Evolutionary conservation across 2,113 vertebrate species (phyloP).

Genomic region (Pedionomus torquatus): DNA sequence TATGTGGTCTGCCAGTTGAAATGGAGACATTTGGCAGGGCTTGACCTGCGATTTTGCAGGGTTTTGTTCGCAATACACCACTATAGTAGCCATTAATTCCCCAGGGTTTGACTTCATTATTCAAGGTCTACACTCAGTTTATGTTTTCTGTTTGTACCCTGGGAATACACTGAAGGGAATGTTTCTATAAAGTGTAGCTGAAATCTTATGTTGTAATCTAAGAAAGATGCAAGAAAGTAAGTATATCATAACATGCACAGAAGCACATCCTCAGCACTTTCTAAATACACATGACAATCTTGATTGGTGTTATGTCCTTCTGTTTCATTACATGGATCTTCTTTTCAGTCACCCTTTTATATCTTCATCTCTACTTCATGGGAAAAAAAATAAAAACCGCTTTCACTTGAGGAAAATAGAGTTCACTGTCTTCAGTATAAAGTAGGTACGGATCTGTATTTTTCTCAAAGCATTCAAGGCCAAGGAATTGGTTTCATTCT

Average conservation of each 20-base stretch:
- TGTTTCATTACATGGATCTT: not conserved
- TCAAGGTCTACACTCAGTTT: not conserved
- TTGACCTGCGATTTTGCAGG: accelerated
- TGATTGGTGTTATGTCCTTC: not conserved
- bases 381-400: not conserved
- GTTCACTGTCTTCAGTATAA: not conserved
- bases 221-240: not conserved
- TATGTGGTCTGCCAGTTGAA: not conserved
- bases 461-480: not conserved
- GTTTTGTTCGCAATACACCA: not conserved
- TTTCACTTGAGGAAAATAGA: not conserved
- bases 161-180: not conserved
- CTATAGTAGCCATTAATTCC: not conserved
- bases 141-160: not conserved
- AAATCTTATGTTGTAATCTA: not conserved
- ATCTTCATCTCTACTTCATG: not conserved
- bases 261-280: not conserved
- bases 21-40: not conserved
- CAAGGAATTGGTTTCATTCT: not conserved
- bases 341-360: not conserved
- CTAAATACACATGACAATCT: not conserved
- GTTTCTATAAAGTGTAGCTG: not conserved
- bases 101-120: not conserved
- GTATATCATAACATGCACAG: not conserved
- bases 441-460: not conserved